Evolutionary conservation across 2,797 vertebrate genomes (phyloP).

Genomic region (Siniperca scherzeri): DNA sequence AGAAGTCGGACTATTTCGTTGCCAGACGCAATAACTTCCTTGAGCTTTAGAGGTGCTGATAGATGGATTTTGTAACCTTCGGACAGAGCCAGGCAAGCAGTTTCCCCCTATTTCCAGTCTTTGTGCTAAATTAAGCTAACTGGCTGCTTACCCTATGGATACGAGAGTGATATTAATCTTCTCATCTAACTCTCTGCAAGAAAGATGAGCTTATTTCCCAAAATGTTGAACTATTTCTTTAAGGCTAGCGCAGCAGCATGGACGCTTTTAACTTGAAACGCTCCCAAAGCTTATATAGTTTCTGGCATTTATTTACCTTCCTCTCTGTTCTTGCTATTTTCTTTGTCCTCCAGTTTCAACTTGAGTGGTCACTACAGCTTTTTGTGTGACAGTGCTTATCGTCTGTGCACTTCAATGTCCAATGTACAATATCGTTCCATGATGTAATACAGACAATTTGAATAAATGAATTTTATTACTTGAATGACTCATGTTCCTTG

Average conservation of each 20-base stretch:
- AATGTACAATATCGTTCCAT: neutral
- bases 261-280: neutral
- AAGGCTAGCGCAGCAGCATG: neutral
- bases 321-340: neutral
- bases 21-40: neutral
- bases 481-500: neutral
- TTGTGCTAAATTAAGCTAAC: neutral
- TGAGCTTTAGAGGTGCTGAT: neutral
- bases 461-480: conserved; percentile 5
- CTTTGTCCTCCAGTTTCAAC: neutral
- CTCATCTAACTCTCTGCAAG: neutral
- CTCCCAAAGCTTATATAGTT: neutral
- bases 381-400: neutral
- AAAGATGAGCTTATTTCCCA: neutral
- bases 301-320: neutral
- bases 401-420: neutral
- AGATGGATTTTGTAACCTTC: neutral
- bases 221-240: neutral
- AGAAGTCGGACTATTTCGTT: neutral
- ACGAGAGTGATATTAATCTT: neutral
- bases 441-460: neutral
- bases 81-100: neutral
- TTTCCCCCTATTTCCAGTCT: neutral
- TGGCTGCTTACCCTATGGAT: neutral
- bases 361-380: neutral